phyloP scores from a whole-genome alignment of 2,113 vertebrate genomes.

The Vireo altiloquus region DNA sequence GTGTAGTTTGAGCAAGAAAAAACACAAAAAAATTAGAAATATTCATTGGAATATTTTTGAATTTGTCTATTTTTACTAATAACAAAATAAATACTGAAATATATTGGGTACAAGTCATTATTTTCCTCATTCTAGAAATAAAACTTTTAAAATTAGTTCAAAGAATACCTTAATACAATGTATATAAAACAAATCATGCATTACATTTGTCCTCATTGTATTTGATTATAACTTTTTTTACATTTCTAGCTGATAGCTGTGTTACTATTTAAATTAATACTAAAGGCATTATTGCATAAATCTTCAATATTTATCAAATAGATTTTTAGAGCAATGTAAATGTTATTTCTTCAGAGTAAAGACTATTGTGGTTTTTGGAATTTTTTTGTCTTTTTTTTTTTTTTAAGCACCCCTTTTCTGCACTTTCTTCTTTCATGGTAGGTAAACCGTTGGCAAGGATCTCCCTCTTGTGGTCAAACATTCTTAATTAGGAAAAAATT shows the following conservation, averaged over 20 bases:
- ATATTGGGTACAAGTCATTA: not conserved
- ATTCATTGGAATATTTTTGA: not conserved
- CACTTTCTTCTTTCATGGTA: not conserved
- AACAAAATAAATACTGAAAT: not conserved
- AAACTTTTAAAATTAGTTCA: not conserved
- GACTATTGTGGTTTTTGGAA: no score
- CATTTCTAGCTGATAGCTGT: not conserved
- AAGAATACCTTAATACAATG: not conserved
- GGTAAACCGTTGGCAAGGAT: slow-evolving; percentile 88
- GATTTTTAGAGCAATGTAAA: not conserved
- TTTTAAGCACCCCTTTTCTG: not conserved
- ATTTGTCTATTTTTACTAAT: not conserved
- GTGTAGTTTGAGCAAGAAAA: not conserved
- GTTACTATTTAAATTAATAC: not conserved
- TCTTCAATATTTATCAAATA: no score
- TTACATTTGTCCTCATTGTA: not conserved
- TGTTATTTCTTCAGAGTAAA: not conserved
- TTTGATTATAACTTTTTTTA: not conserved
- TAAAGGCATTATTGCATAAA: not conserved
- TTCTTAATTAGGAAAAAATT: slow-evolving; percentile 63
- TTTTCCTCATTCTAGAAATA: not conserved
- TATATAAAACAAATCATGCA: not conserved
- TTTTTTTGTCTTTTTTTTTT: no score
- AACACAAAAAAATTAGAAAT: not conserved
- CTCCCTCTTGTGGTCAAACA: slow-evolving; percentile 95